Evolutionary conservation across 1,140 invertebrate genomes (phyloP), one percentile per base, ranked within the genome.

Genomic region (Drosophila novamexicana): DNA sequence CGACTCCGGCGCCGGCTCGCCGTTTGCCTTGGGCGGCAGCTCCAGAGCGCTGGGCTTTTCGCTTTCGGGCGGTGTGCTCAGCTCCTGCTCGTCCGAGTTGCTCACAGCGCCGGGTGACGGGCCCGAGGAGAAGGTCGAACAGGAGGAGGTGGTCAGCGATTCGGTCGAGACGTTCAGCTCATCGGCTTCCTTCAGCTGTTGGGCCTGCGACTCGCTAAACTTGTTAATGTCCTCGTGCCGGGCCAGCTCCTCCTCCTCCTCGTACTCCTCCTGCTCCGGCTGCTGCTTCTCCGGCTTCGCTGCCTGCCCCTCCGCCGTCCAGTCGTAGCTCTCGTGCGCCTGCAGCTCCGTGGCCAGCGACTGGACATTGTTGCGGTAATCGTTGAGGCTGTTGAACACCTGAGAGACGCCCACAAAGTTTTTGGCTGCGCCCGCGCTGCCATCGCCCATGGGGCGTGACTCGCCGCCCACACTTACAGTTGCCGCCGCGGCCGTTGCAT

Each of bases 321-420:
- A 75, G 16, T 75, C 45, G 18, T 65, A 71, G 40, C 56, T 54
- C 22, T 76, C 68, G 29, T 69, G 57, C 6, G 65, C 39, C 58
- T 62, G 49, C 37, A 65, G 14, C 6, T 29, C 50, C 14, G 49
- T 54, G 37, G 47, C 84, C 57, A 91, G 56, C 0, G 83, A 90
- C 56, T 93, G 92, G 47, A 93, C 93, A 66, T 93, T 92, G 75
- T 94, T 95, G 37, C 95, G 93, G 77, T 95, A 95, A 34, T 95
- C 94, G 49, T 95, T 94, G n/a, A 95, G 91, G 79, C 94, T 95
- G 72, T 93, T 94, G 76, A 95, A 95, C 29, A 95, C 94, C 84
- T 95, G 91, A 8, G 91, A 92, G 62, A 92, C 91, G 42, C 73
- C 90, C 57, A 92, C 85, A 75, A 92, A 91, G 58, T 56, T 81